Evolutionary conservation across 1,140 invertebrate species (phyloP), one percentile per base, ranked within the genome.

Genomic region (Drosophila mojavensis): DNA sequence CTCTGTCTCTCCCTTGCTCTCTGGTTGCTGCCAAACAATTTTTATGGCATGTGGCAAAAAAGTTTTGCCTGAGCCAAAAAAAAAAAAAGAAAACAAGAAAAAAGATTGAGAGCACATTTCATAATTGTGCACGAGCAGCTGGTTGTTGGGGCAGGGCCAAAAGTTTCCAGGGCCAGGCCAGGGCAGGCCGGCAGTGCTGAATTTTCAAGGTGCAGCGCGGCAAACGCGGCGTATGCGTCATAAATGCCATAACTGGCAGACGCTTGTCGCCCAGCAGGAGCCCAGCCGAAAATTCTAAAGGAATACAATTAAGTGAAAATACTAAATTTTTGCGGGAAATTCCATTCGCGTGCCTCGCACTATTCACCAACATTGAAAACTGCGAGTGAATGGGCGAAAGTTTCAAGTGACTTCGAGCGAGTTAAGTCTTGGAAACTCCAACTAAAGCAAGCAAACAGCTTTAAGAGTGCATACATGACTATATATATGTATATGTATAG

Each of bases 201-300:
- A 77, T 70, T 80, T 89, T 77, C 73, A 88, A 88, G 83, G 84
- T 88, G 73, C 63, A 65, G 59, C 33, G 59, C 33, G 73, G 76
- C 51, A 61, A 71, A 83, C 77, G 64, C 20, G 66, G 73, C 83
- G 83, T 89, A 88, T 88, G 75, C 84, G 84, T 89, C 80, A 88
- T 88, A 67, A 83, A 81, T 66, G 78, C 64, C 63, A 76, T 65
- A 75, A 78, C 61, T 58, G 45, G 17, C 56, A 73, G 77, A 70
- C 77, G 62, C 68, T 71, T 63, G 17, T n/a, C 26, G 33, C 13
- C 30, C 15, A 11, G 39, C n/a, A 24, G 41, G 15, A 33, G 68
- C 39, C 30, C 17, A 47, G 15, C 45, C 56, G 20, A n/a, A 45
- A 59, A 45, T 45, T 43, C 7, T 26, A 17, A 45, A 43, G 24